Evolutionary conservation across 2,797 vertebrate genomes (phyloP), one percentile per base, ranked within the genome.

Genomic region (Somateria mollissima): DNA sequence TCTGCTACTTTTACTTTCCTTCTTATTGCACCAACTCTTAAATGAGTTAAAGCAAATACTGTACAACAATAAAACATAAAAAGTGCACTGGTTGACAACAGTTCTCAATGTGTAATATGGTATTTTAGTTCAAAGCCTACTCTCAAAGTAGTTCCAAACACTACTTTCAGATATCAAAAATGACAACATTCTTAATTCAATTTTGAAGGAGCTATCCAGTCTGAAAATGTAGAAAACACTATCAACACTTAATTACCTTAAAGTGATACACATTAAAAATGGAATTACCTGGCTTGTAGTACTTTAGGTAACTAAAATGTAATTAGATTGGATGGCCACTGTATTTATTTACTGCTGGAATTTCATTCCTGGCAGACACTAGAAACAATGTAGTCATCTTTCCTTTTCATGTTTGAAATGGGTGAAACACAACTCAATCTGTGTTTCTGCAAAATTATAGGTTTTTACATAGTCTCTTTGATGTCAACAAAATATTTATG

Each of bases 11-110:
- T 82, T 72, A 56, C 58, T 64, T 95, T 94, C 45, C 70, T 90
- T 92, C 71, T 84, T 64, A 81, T 64, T 91, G 71, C 41, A 76
- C 21, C 37, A 51, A 72, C 58, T 84, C 41, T 89, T 89, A 92
- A 75, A 87, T 34, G 30, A n/a, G 60, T 94, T 94, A 95, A 91
- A 87, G 62, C 22, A 91, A 89, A 76, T 81, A 84, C 34, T 78
- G 43, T 87, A 87, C 54, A 34, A 67, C 30, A 87, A 78, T 74
- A 60, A 87, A 95, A 77, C 34, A 79, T n/a, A 58, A 88, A 65
- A 92, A 54, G 34, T 4, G 5, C 11, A 20, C 8, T 3, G 0
- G 49, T 22, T 92, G 80, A 88, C 85, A 88, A 69, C 41, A 51
- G 25, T 66, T 88, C 73, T 62, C 24, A 75, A 28, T 45, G 60